Base-by-base conservation (phyloP, 2,113 vertebrate genomes). In the Myrmecobius fasciatus region DNA sequence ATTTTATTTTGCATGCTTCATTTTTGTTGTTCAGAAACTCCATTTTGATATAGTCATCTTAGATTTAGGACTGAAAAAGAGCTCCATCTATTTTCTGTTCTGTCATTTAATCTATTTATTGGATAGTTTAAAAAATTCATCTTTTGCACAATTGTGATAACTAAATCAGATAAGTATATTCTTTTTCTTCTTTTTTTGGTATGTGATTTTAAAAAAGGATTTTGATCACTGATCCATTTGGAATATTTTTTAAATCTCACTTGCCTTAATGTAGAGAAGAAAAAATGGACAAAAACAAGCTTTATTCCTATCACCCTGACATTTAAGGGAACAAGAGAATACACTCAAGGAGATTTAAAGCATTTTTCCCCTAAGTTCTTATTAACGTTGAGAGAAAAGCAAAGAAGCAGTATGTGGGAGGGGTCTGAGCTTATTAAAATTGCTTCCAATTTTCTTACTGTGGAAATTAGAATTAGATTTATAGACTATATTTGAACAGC, bases 381-480 rank as follows among this genome's bases (percentile, higher is more conserved):
- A 97, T 98, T 98, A 97, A 93, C 96, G 91, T 94, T 94, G 97
- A 96, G 97, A 97, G 96, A 94, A 89, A 97, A 97, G 96, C 53
- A 48, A 98, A 97, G 97, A 95, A 97, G 97, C 67, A 91, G 95
- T 95, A 89, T 0, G 26, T 96, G 96, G 97, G 98, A 98, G 96
- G 97, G 97, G 97, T 96, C 96, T 92, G 95, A 96, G 96, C 98
- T 98, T 98, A 98, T 98, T 98, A 98, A 97, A 96, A 98, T 98
- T 98, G 95, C 98, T 98, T 98, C 97, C 97, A 96, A 95, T 98
- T 98, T 98, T 98, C 98, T 97, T 97, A 98, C 97, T 96, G 94
- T 46, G 0, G 96, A 98, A 98, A 98, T 98, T 98, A 98, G 98
- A 97, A 98, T 98, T 98, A 98, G 98, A 99, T 98, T 97, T 98